Conservation (phyloP, 2,113 vertebrate genomes). For the Platycercus adscitus region DNA sequence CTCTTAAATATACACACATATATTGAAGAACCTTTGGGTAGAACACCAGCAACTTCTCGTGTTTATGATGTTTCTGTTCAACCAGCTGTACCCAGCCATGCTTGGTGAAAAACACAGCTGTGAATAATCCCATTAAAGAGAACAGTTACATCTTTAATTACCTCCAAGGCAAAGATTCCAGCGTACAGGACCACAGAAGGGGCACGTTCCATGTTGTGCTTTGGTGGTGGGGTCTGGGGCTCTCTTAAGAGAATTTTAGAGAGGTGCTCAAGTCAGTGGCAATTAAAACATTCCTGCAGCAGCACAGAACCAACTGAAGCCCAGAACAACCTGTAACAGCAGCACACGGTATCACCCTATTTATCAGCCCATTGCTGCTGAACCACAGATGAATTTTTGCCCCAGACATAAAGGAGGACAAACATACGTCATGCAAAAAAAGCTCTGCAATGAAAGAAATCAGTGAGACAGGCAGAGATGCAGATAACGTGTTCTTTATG, state of each 20-base stretch:
- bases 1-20: background rate
- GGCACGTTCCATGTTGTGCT: background rate
- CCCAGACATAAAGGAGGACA: constrained; percentile 39
- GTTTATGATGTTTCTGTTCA: background rate
- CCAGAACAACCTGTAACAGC: constrained; percentile 37
- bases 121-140: constrained; percentile 6
- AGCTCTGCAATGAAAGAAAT: constrained; percentile 4
- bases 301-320: constrained; percentile 33
- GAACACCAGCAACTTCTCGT: background rate
- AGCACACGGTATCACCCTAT: background rate
- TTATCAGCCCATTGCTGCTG: constrained; percentile 19
- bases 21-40: background rate
- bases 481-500: background rate
- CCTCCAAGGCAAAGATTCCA: constrained; percentile 50
- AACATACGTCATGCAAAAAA: constrained; percentile 1
- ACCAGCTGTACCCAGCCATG: background rate
- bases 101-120: constrained; percentile 3
- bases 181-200: background rate
- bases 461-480: background rate
- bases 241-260: background rate
- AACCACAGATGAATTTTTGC: constrained; percentile 3
- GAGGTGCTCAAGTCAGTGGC: constrained; percentile 26
- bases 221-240: background rate
- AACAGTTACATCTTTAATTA: constrained; percentile 53
- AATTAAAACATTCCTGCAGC: constrained; percentile 63